These are phyloP conservation scores for Pseudochirops cupreus DNA, from an alignment of 2,797 vertebrate species.

Conservation along the genomic window DNA sequence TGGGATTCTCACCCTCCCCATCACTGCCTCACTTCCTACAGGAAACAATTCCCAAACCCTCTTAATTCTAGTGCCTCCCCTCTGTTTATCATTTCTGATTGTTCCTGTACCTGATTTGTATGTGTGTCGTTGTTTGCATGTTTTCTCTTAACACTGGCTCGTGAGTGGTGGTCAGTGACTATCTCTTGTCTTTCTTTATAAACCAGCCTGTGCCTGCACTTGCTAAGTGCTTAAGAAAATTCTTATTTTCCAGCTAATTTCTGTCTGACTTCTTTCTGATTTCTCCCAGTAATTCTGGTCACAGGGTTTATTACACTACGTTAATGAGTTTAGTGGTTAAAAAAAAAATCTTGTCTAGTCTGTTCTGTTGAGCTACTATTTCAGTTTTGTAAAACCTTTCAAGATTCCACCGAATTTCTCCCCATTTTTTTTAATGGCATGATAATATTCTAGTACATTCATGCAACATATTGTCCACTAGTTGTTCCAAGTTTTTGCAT, in stretches of 20 bases:
- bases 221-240: neutral
- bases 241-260: neutral
- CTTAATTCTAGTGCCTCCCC: neutral
- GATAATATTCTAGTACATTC: neutral
- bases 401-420: slow-evolving; percentile 1
- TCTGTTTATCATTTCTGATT: neutral
- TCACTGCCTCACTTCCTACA: neutral
- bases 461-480: neutral
- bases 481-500: neutral
- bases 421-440: neutral
- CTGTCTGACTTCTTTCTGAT: neutral
- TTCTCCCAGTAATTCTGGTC: neutral
- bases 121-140: neutral
- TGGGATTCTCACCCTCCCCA: neutral
- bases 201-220: neutral
- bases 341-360: neutral
- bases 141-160: neutral
- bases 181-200: neutral
- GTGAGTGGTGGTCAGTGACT: neutral
- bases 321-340: neutral
- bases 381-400: neutral
- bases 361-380: neutral
- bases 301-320: neutral
- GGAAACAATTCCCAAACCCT: neutral
- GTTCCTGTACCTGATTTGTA: neutral